Base-by-base conservation (phyloP, 2,888 invertebrate genomes). In the Hydroisotoma schaefferi region DNA sequence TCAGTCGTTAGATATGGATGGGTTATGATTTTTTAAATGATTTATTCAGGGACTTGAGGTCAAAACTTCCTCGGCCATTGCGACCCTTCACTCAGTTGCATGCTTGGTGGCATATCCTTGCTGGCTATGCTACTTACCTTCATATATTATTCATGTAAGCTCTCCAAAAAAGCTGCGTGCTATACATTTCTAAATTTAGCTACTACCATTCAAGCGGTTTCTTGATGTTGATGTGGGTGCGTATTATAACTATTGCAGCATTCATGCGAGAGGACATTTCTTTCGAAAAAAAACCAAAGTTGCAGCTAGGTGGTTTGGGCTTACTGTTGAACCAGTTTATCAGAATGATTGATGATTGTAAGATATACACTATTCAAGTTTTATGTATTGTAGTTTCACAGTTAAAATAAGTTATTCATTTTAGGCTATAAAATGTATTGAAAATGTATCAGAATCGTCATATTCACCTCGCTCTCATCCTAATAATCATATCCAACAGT, bases 41-140 rank as follows among this genome's bases (percentile, higher is more conserved):
- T n/a, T n/a, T n/a, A n/a, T n/a, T n/a, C 58, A 74, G 74, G 38
- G 59, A 59, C 20, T 37, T 73, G 20, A 57, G 76, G 40, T 28
- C 51, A 37, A 54, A 67, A 53, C 49, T 75, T 26, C 74, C 73
- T 3, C 37, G 57, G 12, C 53, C 72, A 15, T 57, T 76, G 2
- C 65, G 73, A 23, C 75, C 75, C 15, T 58, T 79, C 6, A 75
- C 76, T 26, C 77, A 79, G 61, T 72, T 78, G 22, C 79, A 79
- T 72, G 79, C 78, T 18, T 78, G 78, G 77, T 79, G 79, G 79
- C 79, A 79, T 65, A 69, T 77, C 27, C 69, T 78, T 20, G 78
- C 78, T 40, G 79, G 79, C 1, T 73, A 76, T 37, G 78, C 78
- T 8, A 78, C 77, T 22, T 78, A 78, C 67, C 63, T 78, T 18